A percentile compares a stretch with the other conserved stretches of the same genome.
Conservation (phyloP, 2,113 vertebrate genomes). For the Poeciliopsis occidentalis region DNA sequence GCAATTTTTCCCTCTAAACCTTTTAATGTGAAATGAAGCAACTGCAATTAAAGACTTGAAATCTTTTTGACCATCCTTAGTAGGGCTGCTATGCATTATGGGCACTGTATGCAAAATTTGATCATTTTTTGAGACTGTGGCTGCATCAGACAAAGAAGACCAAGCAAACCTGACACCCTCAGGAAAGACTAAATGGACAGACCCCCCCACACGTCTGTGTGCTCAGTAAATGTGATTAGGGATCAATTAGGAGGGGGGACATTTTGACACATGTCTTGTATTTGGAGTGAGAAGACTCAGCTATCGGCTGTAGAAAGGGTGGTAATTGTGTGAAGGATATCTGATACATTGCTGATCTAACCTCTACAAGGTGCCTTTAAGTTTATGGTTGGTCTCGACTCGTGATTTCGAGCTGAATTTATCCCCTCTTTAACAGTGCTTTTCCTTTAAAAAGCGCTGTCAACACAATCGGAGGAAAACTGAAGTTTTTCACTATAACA, state of each 20-base stretch:
- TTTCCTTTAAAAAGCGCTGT: neutral
- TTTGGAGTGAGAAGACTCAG: conserved; percentile 62
- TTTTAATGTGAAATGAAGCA: neutral
- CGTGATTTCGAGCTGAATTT: neutral
- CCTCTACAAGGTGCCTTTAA: conserved; percentile 27
- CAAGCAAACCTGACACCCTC: conserved; percentile 65
- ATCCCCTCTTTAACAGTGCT: neutral
- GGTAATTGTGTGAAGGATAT: conserved; percentile 41
- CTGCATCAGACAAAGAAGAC: conserved; percentile 7
- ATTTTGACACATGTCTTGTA: conserved; percentile 77
- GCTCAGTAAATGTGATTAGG: conserved; percentile 76
- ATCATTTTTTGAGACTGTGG: conserved; percentile 19
- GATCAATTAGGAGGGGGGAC: conserved; percentile 62
- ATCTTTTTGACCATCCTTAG: neutral
- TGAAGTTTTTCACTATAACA: conserved; percentile 14
- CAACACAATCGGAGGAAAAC: neutral
- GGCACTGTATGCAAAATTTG: neutral
- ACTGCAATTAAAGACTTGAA: neutral
- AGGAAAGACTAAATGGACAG: conserved; percentile 44
- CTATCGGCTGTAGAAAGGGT: conserved; percentile 42
- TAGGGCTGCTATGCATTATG: neutral
- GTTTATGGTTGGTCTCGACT: conserved; percentile 13
- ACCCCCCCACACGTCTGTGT: conserved; percentile 69
- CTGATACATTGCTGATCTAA: conserved; percentile 38
- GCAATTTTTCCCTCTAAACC: neutral